A percentile compares a stretch with the other conserved stretches of the same genome.
Evolutionary conservation across 2,113 vertebrate species (phyloP).

Genomic region (Cochlearius cochlearius): DNA sequence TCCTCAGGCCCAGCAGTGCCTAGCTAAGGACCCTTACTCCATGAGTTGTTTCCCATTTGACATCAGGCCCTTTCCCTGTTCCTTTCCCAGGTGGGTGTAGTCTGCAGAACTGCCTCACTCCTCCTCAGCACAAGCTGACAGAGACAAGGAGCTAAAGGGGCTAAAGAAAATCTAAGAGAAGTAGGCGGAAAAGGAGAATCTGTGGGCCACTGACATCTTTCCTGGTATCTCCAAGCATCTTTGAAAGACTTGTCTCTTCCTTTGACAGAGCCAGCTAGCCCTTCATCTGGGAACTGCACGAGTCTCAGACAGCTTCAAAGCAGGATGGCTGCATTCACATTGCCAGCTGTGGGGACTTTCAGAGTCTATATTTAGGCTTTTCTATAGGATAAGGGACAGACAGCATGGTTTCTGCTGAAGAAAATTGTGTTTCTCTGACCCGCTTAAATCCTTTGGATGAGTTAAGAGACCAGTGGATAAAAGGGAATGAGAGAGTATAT

Average conservation of each 20-base stretch:
- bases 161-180: background rate
- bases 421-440: conserved; percentile 29
- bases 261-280: conserved; percentile 13
- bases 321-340: background rate
- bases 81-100: background rate
- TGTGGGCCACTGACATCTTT: background rate
- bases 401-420: conserved; percentile 14
- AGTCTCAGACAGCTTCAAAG: conserved; percentile 52
- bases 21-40: background rate
- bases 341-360: background rate
- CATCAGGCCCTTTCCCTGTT: background rate
- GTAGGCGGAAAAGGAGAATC: background rate
- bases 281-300: conserved; percentile 31
- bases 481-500: conserved; percentile 42
- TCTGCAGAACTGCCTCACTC: background rate
- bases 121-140: background rate
- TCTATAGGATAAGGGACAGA: conserved; percentile 44
- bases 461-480: conserved; percentile 52
- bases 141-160: background rate
- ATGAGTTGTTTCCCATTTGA: background rate
- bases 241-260: conserved; percentile 9
- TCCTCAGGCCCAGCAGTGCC: background rate
- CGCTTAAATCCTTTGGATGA: conserved; percentile 50
- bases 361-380: conserved; percentile 56
- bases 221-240: conserved; percentile 6